phyloP scores from a whole-genome alignment of 2,888 invertebrate genomes.

The Brenthis ino region DNA sequence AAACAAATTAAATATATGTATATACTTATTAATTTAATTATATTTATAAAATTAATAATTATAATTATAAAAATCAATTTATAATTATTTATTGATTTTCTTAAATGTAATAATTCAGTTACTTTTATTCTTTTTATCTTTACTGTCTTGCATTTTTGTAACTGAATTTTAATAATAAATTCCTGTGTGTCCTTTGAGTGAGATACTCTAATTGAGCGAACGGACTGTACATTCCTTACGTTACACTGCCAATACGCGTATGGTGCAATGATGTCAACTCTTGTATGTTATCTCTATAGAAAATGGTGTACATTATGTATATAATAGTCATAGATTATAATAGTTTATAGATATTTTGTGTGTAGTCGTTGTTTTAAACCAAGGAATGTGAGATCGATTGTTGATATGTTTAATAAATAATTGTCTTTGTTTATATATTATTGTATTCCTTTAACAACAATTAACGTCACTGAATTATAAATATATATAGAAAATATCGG shows the following conservation, averaged over 20 bases:
- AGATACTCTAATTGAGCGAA: neutral
- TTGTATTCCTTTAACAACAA: too few relatives aligned
- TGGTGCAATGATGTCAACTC: neutral
- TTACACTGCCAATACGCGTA: neutral
- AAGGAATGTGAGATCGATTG: slow-evolving; percentile 48
- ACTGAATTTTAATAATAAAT: neutral
- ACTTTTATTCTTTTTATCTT: too few relatives aligned
- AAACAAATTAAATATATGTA: too few relatives aligned
- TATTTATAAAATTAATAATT: too few relatives aligned
- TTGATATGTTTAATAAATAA: slow-evolving; percentile 29
- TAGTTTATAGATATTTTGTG: slow-evolving; percentile 60
- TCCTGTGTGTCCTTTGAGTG: neutral
- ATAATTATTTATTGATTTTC: too few relatives aligned
- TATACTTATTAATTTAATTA: too few relatives aligned
- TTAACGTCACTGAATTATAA: too few relatives aligned
- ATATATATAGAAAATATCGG: too few relatives aligned
- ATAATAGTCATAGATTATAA: slow-evolving; percentile 70
- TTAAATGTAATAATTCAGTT: too few relatives aligned
- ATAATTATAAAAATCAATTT: too few relatives aligned
- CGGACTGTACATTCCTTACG: neutral
- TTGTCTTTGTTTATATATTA: slow-evolving; percentile 42
- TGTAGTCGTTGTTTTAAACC: slow-evolving; percentile 64
- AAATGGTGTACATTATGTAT: slow-evolving; percentile 75
- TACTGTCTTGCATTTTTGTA: neutral
- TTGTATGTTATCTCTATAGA: slow-evolving; percentile 36